These are phyloP conservation scores for Lota lota DNA, from an alignment of 2,113 vertebrate genomes.

Conservation along the genomic window DNA sequence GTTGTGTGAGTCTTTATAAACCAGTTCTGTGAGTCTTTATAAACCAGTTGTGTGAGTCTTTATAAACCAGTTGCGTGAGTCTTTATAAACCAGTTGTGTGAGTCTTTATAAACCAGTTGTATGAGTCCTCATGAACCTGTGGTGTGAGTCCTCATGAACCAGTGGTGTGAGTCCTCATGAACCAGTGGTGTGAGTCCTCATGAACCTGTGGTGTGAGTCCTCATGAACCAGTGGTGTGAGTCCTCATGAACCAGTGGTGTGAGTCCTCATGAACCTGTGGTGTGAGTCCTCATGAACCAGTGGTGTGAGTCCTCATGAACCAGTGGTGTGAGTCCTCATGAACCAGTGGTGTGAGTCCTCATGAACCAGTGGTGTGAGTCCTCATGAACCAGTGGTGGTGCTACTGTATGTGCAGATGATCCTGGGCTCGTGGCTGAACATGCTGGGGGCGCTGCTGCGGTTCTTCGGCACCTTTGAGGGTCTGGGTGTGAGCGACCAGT, in stretches of 20 bases:
- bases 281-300: too few species aligned
- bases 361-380: neutral
- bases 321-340: too few species aligned
- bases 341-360: neutral
- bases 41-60: neutral
- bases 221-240: neutral
- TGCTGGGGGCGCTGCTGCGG: constrained; percentile 77
- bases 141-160: too few species aligned
- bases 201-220: neutral
- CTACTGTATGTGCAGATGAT: constrained; percentile 70
- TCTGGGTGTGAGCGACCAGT: constrained; percentile 8
- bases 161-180: too few species aligned
- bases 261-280: too few species aligned
- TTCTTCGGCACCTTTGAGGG: constrained; percentile 42
- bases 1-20: neutral
- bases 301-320: too few species aligned
- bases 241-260: too few species aligned
- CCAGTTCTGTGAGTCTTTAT: neutral
- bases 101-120: neutral
- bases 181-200: neutral
- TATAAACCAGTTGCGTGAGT: too few species aligned
- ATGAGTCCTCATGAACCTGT: too few species aligned
- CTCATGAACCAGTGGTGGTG: neutral
- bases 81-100: neutral
- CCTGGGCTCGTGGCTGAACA: constrained; percentile 86